These are phyloP conservation scores for Leptinotarsa defecta DNA, from an alignment of 1,140 invertebrate genomes.

Conservation along the genomic window DNA sequence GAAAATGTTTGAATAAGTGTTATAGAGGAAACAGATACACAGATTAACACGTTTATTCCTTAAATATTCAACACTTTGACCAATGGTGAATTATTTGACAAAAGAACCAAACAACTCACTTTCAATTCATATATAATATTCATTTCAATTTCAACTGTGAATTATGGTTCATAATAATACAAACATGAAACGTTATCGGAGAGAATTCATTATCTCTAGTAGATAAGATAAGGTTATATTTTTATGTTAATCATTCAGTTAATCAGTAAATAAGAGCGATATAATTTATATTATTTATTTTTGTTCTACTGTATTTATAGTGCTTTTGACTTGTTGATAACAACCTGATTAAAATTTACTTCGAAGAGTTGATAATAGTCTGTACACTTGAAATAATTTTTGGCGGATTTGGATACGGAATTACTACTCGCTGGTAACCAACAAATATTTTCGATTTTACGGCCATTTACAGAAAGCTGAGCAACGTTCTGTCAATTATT, in stretches of 20 bases:
- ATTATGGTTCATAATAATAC: background rate
- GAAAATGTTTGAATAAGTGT: too few relatives aligned
- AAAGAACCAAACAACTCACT: background rate
- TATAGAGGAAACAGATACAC: too few relatives aligned
- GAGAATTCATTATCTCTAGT: constrained; percentile 24
- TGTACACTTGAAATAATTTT: background rate
- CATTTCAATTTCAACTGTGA: background rate
- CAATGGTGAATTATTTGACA: background rate
- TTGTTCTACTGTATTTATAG: constrained; percentile 35
- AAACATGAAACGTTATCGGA: background rate
- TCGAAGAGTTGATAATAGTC: background rate
- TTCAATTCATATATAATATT: background rate
- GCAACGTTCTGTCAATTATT: too few relatives aligned
- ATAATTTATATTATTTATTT: constrained; percentile 32
- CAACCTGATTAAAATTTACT: background rate
- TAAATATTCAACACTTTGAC: too few relatives aligned
- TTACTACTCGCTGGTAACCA: too few relatives aligned
- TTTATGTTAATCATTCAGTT: constrained; percentile 24
- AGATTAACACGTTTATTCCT: too few relatives aligned
- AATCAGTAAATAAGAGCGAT: constrained; percentile 37
- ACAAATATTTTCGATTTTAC: too few relatives aligned
- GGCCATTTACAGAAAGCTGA: too few relatives aligned
- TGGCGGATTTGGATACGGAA: too few relatives aligned
- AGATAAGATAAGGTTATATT: constrained; percentile 34
- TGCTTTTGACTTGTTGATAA: constrained; percentile 35